Conservation (phyloP, 2,797 vertebrate genomes). For the Dryobates pubescens region DNA sequence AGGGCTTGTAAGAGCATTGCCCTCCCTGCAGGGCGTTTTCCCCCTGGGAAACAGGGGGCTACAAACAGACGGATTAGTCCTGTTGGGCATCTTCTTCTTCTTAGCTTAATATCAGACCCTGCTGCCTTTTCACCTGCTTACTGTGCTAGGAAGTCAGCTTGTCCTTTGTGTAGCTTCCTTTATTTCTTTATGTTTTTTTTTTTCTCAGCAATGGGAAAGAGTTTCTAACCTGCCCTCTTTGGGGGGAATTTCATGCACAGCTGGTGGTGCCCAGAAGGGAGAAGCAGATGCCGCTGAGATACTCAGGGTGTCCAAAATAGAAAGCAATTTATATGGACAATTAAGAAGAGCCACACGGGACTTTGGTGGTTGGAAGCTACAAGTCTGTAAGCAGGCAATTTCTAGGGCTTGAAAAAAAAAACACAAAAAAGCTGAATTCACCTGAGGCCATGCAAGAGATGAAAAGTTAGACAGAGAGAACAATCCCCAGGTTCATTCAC, state of each 20-base stretch:
- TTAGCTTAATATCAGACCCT: neutral
- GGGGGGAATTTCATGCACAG: constrained; percentile 62
- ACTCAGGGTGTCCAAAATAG: constrained; percentile 76
- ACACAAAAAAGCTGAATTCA: constrained; percentile 15
- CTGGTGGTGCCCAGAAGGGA: constrained; percentile 76
- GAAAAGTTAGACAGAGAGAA: constrained; percentile 53
- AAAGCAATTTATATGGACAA: constrained; percentile 81
- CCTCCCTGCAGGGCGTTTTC: too few relatives aligned
- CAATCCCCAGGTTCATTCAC: constrained; percentile 52
- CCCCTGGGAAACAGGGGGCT: neutral
- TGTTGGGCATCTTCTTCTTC: neutral
- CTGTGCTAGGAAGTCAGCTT: neutral
- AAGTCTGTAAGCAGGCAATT: constrained; percentile 65
- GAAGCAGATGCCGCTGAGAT: constrained; percentile 64
- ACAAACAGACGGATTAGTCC: neutral
- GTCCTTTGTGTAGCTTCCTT: constrained; percentile 26
- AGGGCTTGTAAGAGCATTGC: too few relatives aligned
- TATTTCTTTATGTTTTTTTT: constrained; percentile 73
- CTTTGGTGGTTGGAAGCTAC: constrained; percentile 59
- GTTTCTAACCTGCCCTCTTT: constrained; percentile 67
- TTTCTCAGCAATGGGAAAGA: constrained; percentile 55
- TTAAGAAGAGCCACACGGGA: constrained; percentile 74
- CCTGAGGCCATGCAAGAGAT: constrained; percentile 48
- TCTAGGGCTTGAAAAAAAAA: constrained; percentile 34
- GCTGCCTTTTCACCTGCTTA: constrained; percentile 6